phyloP scores from a whole-genome alignment of 2,888 invertebrate species.

The Phoenoteleia sp. region DNA sequence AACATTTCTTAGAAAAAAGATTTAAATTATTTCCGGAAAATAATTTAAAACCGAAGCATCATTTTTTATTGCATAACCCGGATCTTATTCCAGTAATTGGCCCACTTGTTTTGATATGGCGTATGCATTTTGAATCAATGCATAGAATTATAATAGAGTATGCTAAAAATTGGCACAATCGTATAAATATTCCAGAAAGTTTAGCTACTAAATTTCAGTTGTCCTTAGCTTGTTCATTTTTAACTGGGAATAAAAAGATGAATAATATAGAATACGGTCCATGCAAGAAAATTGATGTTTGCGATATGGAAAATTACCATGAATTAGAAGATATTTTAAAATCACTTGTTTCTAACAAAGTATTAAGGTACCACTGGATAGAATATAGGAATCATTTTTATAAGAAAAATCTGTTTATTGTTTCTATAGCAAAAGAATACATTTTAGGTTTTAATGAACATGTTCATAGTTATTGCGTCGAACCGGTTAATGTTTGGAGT shows the following conservation, averaged over 20 bases:
- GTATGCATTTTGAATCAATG: constrained; percentile 43
- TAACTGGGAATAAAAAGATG: too few species aligned
- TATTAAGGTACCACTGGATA: neutral
- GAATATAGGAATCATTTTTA: neutral
- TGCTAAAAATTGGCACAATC: constrained; percentile 38
- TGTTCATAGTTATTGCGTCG: neutral
- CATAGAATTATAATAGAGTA: constrained; percentile 12
- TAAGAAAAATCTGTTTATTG: neutral
- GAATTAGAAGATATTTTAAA: too few species aligned
- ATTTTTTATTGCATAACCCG: constrained; percentile 47
- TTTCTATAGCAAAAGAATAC: neutral
- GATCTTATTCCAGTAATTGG: constrained; percentile 41
- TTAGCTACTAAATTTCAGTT: constrained; percentile 6
- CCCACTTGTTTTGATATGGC: constrained; percentile 19
- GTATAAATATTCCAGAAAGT: constrained; percentile 20
- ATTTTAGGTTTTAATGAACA: neutral
- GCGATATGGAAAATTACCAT: too few species aligned
- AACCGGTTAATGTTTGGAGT: too few species aligned
- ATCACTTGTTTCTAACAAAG: neutral
- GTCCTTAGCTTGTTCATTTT: neutral
- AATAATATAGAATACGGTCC: too few species aligned
- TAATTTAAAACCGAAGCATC: constrained; percentile 56
- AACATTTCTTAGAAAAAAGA: constrained; percentile 29
- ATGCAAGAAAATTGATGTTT: neutral
- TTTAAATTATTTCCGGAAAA: constrained; percentile 43